A percentile compares a stretch with the other conserved stretches of the same genome.
Conservation (phyloP, 2,113 vertebrate species). For the Myiagra hebetior region DNA sequence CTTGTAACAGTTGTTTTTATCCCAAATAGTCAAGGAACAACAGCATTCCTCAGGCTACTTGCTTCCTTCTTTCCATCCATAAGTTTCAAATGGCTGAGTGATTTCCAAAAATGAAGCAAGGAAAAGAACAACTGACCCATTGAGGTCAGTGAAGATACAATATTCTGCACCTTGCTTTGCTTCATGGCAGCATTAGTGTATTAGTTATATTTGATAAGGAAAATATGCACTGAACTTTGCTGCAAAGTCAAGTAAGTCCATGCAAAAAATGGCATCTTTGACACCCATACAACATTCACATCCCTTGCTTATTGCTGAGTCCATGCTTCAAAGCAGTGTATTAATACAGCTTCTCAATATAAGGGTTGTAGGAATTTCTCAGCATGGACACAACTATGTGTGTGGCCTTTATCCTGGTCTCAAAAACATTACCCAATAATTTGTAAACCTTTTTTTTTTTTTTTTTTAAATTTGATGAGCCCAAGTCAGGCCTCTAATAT, state of each 20-base stretch:
- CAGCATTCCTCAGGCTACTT: not conserved
- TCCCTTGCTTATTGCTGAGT: not conserved
- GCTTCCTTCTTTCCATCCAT: not conserved
- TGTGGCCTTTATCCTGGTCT: not conserved
- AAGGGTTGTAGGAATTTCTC: not conserved
- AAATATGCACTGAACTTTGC: not conserved
- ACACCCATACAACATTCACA: not conserved
- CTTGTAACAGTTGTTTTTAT: not conserved
- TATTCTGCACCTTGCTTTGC: not conserved
- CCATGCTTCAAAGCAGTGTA: not conserved
- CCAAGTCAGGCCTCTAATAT: not conserved
- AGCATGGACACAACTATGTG: rapidly evolving
- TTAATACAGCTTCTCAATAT: not conserved
- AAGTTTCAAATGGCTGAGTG: not conserved
- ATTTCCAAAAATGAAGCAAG: not conserved
- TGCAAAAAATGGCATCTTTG: not conserved
- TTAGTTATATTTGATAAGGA: not conserved
- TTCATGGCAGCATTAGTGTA: not conserved
- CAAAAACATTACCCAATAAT: not conserved
- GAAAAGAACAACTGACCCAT: not conserved
- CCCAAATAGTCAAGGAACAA: not conserved
- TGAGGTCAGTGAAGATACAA: not conserved
- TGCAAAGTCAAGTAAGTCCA: not conserved
- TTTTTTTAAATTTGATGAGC: too few species aligned
- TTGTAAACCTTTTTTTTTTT: not conserved